These are phyloP conservation scores for Spodoptera litura DNA, from an alignment of 1,140 invertebrate species.

Conservation along the genomic window DNA sequence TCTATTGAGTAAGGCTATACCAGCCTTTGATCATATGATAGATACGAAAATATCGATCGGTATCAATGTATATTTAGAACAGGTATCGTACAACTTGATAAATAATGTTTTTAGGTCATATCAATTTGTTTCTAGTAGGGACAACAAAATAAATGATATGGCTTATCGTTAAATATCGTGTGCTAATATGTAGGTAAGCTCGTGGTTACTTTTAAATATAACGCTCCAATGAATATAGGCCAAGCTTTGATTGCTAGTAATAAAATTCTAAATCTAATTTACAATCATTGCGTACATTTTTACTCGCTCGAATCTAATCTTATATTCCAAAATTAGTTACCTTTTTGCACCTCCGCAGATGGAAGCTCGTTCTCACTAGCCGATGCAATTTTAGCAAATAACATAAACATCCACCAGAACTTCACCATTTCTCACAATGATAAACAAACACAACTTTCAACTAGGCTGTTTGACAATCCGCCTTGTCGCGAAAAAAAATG, in stretches of 20 bases:
- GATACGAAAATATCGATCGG: too few species aligned
- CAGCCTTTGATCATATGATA: too few species aligned
- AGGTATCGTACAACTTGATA: neutral
- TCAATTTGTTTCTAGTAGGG: neutral
- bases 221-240: too few species aligned
- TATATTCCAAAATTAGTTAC: conserved; percentile 51
- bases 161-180: too few species aligned
- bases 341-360: conserved; percentile 70
- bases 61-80: neutral
- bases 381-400: conserved; percentile 77
- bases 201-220: too few species aligned
- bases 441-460: conserved; percentile 63
- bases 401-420: conserved; percentile 83
- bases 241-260: too few species aligned
- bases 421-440: conserved; percentile 77
- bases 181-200: too few species aligned
- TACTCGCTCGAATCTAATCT: too few species aligned
- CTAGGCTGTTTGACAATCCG: neutral
- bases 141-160: too few species aligned
- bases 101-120: neutral
- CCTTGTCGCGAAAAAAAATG: conserved; percentile 54
- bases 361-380: conserved; percentile 77
- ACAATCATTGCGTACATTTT: too few species aligned
- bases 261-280: too few species aligned
- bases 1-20: too few species aligned